These are phyloP conservation scores for Pampus argenteus DNA, from an alignment of 2,797 vertebrate genomes.

Conservation along the genomic window DNA sequence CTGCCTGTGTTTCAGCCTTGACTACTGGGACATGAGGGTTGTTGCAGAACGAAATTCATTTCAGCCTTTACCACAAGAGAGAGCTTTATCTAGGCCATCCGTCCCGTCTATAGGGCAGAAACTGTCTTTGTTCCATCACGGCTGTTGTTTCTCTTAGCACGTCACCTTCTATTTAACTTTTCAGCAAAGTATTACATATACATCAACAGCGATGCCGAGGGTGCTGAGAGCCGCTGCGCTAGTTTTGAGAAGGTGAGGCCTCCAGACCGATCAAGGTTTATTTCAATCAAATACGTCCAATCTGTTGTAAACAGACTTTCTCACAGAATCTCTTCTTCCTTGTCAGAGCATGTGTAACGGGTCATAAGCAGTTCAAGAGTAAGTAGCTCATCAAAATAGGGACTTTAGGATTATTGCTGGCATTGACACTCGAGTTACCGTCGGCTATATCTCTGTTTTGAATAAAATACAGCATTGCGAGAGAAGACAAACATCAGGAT, in stretches of 20 bases:
- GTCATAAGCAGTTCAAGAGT: conserved; percentile 3
- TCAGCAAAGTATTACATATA: conserved; percentile 45
- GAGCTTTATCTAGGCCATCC: conserved; percentile 63
- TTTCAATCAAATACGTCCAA: conserved; percentile 52
- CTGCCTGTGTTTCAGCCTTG: conserved; percentile 18
- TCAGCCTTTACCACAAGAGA: conserved; percentile 44
- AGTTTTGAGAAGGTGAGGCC: conserved; percentile 47
- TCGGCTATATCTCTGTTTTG: background rate
- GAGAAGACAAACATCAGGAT: background rate
- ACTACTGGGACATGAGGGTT: background rate
- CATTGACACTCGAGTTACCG: background rate
- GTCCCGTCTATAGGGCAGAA: conserved; percentile 31
- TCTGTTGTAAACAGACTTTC: conserved; percentile 10
- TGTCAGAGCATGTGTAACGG: conserved; percentile 23
- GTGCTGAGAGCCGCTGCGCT: conserved; percentile 22
- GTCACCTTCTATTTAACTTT: conserved; percentile 53
- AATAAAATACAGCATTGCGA: background rate
- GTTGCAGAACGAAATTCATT: conserved; percentile 44
- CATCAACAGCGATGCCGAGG: conserved; percentile 18
- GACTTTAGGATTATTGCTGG: background rate
- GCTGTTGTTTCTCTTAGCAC: conserved; percentile 42
- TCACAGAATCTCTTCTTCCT: conserved; percentile 9
- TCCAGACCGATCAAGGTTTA: conserved; percentile 41
- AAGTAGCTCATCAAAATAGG: background rate
- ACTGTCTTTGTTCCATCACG: conserved; percentile 32